Conservation (phyloP, 2,888 invertebrate species). For the Callosobruchus maculatus region DNA sequence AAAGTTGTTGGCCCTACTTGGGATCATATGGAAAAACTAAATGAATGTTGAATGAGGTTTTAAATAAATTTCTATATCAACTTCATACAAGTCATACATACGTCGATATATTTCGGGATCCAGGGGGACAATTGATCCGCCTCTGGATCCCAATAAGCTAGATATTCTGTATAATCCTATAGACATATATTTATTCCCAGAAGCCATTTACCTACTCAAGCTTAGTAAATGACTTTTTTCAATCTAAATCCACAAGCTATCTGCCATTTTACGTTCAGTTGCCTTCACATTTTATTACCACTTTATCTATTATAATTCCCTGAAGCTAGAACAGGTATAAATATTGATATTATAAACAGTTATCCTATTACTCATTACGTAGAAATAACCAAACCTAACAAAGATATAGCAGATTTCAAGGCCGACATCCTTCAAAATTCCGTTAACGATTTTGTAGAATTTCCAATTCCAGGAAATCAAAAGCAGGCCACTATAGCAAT, state of each 20-base stretch:
- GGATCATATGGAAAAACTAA: too few species aligned
- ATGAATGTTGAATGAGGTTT: too few species aligned
- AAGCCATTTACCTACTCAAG: neutral
- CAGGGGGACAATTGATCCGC: too few species aligned
- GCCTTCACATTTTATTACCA: neutral
- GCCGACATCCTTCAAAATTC: neutral
- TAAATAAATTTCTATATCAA: too few species aligned
- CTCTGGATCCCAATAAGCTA: too few species aligned
- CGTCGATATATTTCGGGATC: too few species aligned
- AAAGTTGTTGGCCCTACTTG: too few species aligned
- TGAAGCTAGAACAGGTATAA: neutral
- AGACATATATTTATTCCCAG: neutral
- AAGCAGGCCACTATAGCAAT: slow-evolving; percentile 3
- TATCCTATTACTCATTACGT: neutral
- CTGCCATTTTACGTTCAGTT: neutral
- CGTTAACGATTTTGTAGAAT: neutral
- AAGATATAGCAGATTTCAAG: neutral
- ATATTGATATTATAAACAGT: neutral
- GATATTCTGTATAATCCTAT: too few species aligned
- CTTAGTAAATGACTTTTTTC: too few species aligned
- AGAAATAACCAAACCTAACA: neutral
- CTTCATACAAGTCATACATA: too few species aligned
- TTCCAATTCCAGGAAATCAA: slow-evolving; percentile 20
- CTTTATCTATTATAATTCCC: neutral
- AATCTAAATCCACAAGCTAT: too few species aligned